Evolutionary conservation across 1,140 invertebrate species (phyloP).

Genomic region (Penaeus chinensis): DNA sequence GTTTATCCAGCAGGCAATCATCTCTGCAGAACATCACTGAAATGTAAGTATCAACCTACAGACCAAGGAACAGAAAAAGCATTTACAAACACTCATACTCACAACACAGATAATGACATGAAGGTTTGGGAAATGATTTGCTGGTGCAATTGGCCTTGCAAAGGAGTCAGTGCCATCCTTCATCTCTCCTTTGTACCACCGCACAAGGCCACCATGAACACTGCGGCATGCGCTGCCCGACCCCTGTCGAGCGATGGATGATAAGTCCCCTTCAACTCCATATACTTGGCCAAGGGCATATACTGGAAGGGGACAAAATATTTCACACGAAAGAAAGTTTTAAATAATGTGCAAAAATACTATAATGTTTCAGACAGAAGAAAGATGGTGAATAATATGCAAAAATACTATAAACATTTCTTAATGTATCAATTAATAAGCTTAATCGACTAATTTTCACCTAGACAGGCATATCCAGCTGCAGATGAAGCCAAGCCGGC

Average conservation of each 20-base stretch:
- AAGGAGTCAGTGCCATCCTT: slow-evolving; percentile 85
- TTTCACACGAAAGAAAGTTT: neutral
- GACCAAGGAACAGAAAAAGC: no score
- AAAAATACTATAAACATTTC: no score
- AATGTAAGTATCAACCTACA: no score
- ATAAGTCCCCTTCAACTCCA: slow-evolving; percentile 59
- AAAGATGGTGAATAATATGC: neutral
- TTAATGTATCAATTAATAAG: neutral
- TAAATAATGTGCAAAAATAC: neutral
- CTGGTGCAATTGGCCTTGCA: slow-evolving; percentile 77
- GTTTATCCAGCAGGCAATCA: neutral
- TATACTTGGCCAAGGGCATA: slow-evolving; percentile 57
- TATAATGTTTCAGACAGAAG: neutral
- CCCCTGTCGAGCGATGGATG: slow-evolving; percentile 71
- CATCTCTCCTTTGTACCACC: slow-evolving; percentile 83
- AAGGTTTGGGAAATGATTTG: slow-evolving; percentile 91
- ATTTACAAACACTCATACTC: slow-evolving; percentile 68
- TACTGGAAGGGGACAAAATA: slow-evolving; percentile 39
- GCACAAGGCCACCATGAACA: slow-evolving; percentile 92
- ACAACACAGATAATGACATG: slow-evolving; percentile 90
- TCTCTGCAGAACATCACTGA: neutral
- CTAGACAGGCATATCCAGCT: slow-evolving; percentile 94
- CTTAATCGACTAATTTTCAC: slow-evolving; percentile 65
- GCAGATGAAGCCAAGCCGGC: slow-evolving; percentile 98
- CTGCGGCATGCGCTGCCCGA: slow-evolving; percentile 98